phyloP scores from a whole-genome alignment of 92 coral and sea anemone genomes.

The Epizoanthus illoricatus region DNA sequence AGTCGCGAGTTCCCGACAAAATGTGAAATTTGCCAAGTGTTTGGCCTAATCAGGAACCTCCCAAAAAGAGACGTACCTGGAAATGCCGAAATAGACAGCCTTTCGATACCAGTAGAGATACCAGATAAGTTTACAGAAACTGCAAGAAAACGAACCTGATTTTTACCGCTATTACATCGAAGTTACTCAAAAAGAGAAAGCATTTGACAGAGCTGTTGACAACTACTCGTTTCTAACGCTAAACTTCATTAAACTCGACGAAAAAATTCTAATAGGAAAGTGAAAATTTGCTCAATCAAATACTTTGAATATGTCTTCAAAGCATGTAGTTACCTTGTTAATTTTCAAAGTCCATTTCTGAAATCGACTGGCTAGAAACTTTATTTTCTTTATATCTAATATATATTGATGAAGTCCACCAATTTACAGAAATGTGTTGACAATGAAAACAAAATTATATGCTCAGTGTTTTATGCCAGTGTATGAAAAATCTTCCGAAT shows the following conservation, averaged over 20 bases:
- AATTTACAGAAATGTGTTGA: too few relatives aligned
- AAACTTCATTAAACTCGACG: background rate
- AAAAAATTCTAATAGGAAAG: background rate
- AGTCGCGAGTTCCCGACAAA: conserved; percentile 13
- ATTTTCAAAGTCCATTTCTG: conserved; percentile 18
- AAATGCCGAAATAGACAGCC: too few relatives aligned
- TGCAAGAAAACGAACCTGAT: background rate
- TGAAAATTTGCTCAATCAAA: too few relatives aligned
- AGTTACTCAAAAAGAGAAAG: conserved; percentile 1
- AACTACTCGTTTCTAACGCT: conserved; percentile 6
- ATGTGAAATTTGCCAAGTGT: conserved; percentile 19
- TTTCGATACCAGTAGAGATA: too few relatives aligned
- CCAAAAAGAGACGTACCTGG: background rate
- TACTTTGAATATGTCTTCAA: background rate
- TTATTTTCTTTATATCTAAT: background rate
- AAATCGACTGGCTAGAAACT: conserved; percentile 16
- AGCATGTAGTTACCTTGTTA: background rate
- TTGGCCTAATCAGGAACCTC: conserved; percentile 1
- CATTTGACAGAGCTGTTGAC: conserved; percentile 13
- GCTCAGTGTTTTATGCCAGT: too few relatives aligned
- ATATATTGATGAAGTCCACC: background rate
- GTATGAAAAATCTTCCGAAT: too few relatives aligned
- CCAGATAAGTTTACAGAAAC: background rate
- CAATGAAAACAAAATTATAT: too few relatives aligned
- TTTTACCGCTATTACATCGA: background rate